phyloP scores from a whole-genome alignment of 1,140 invertebrate genomes.

The Araneus ventricosus region DNA sequence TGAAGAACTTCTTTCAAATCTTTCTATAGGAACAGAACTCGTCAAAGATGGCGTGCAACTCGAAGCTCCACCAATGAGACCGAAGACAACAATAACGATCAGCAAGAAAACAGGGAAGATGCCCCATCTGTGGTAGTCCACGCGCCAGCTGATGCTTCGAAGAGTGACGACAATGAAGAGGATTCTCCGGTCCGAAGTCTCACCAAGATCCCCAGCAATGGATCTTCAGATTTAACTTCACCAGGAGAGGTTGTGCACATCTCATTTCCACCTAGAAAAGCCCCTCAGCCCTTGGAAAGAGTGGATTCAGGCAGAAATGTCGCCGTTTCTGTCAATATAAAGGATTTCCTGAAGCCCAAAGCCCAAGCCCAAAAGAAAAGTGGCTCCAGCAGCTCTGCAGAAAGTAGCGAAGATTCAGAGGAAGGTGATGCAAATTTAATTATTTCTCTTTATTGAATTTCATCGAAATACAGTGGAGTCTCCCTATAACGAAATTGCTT shows the following conservation, averaged over 20 bases:
- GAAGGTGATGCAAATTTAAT: conserved; percentile 11
- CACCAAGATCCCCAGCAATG: conserved; percentile 55
- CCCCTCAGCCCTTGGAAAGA: conserved; percentile 42
- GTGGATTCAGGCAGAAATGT: conserved; percentile 73
- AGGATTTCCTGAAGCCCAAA: conserved; percentile 67
- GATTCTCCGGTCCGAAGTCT: neutral
- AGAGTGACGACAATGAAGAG: conserved; percentile 7
- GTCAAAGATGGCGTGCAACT: conserved; percentile 40
- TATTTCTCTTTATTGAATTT: neutral
- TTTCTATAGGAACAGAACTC: conserved; percentile 17
- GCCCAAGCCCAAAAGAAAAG: conserved; percentile 18
- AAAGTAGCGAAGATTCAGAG: neutral
- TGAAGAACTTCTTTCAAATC: neutral
- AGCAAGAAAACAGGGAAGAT: conserved; percentile 22
- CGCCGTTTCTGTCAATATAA: conserved; percentile 58
- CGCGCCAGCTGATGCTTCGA: neutral
- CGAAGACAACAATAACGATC: conserved; percentile 6
- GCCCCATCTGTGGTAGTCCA: conserved; percentile 51
- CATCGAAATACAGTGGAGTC: too few species aligned
- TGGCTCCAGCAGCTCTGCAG: neutral
- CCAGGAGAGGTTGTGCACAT: conserved; percentile 67
- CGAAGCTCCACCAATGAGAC: conserved; percentile 51
- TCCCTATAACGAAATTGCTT: too few species aligned
- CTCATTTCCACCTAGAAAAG: conserved; percentile 54
- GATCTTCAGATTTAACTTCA: conserved; percentile 59